Conservation (phyloP, 2,888 invertebrate species). For the Megalurothrips usitatus region DNA sequence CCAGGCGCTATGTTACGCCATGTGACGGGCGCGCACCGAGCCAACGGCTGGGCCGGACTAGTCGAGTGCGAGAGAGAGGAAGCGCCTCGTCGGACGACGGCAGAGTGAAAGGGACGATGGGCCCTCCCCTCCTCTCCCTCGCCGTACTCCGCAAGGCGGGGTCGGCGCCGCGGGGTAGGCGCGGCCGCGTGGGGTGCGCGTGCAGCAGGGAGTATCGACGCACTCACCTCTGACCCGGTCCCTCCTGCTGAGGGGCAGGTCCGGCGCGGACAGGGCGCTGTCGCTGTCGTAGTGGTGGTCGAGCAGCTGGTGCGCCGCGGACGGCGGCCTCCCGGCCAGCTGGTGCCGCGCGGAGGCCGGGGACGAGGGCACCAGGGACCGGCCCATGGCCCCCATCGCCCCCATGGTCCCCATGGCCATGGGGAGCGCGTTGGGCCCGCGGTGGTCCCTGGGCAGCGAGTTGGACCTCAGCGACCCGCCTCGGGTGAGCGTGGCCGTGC, state of each 20-base stretch:
- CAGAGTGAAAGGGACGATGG: too few species aligned
- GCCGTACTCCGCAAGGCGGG: neutral
- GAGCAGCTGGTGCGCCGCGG: slow-evolving; percentile 45
- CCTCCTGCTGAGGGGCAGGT: slow-evolving; percentile 62
- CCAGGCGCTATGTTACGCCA: neutral
- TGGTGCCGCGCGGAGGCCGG: slow-evolving; percentile 45
- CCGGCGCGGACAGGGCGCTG: slow-evolving; percentile 75
- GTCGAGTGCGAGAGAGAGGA: neutral
- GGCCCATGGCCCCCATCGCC: slow-evolving; percentile 45
- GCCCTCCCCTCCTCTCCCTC: neutral
- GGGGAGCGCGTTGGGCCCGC: slow-evolving; percentile 37
- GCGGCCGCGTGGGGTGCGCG: neutral
- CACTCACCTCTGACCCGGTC: slow-evolving; percentile 55
- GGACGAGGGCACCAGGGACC: slow-evolving; percentile 42
- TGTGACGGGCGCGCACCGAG: too few species aligned
- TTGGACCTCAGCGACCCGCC: slow-evolving; percentile 45
- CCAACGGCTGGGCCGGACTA: neutral
- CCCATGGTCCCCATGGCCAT: slow-evolving; percentile 43
- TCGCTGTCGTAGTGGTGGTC: slow-evolving; percentile 74
- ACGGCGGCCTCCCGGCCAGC: slow-evolving; percentile 32
- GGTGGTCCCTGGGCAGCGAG: slow-evolving; percentile 46
- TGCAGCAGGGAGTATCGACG: neutral
- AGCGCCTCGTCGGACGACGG: too few species aligned
- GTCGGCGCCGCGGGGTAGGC: neutral
- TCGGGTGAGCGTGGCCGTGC: slow-evolving; percentile 37